These are phyloP conservation scores for Lepidocolaptes lacrymiger DNA, from an alignment of 2,797 vertebrate species.

Conservation along the genomic window DNA sequence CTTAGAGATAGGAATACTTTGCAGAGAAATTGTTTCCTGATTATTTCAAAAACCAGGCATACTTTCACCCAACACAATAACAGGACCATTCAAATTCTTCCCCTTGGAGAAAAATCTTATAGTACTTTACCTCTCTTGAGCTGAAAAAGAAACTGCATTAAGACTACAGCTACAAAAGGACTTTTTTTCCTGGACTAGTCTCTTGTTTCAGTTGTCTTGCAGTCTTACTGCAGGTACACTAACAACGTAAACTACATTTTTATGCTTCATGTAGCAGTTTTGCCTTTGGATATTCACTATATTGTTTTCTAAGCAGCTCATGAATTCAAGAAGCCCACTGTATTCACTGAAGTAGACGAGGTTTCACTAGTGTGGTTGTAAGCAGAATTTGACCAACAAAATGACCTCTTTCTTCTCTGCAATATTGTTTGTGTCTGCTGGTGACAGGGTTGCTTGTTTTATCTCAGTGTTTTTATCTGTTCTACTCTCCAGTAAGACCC, in stretches of 20 bases:
- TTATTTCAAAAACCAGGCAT: not conserved
- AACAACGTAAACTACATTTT: not conserved
- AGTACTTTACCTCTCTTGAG: not conserved
- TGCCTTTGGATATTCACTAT: not conserved
- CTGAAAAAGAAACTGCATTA: not conserved
- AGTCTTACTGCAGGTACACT: not conserved
- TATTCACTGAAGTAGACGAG: not conserved
- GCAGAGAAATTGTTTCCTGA: not conserved
- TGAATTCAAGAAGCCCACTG: not conserved
- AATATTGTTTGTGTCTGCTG: not conserved
- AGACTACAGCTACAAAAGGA: not conserved
- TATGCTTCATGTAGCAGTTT: not conserved
- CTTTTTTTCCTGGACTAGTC: not conserved
- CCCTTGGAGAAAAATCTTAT: not conserved
- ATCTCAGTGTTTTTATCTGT: slow-evolving; percentile 46
- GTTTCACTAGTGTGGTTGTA: not conserved
- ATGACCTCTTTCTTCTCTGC: not conserved
- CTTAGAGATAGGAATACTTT: not conserved
- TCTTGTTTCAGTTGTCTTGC: not conserved
- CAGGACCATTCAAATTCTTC: not conserved
- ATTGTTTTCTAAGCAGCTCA: not conserved
- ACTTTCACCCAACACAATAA: not conserved
- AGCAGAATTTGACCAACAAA: slow-evolving; percentile 9
- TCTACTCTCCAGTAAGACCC: slow-evolving; percentile 1
- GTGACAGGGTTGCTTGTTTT: slow-evolving; percentile 49